These are phyloP conservation scores for Picus viridis DNA, from an alignment of 2,797 vertebrate species.

Conservation along the genomic window DNA sequence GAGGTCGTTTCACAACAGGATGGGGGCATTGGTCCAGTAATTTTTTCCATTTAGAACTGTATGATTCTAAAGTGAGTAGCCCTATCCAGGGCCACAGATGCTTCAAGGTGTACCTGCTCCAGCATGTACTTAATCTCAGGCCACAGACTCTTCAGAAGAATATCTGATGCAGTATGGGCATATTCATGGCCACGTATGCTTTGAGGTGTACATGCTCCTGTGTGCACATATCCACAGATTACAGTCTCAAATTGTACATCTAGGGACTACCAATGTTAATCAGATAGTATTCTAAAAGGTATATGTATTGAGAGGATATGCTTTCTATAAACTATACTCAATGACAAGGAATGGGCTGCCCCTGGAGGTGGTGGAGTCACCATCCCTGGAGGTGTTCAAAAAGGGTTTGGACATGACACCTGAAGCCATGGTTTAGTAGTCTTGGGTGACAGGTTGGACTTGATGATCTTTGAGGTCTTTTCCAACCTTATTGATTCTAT, in stretches of 20 bases:
- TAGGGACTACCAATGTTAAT: background rate
- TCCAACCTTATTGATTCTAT: too few species aligned
- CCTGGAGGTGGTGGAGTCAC: too few species aligned
- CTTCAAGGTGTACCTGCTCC: background rate
- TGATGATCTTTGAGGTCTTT: too few species aligned
- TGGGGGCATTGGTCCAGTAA: background rate
- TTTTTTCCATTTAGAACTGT: background rate
- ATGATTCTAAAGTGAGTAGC: background rate
- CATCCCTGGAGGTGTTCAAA: too few species aligned
- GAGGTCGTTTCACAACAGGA: background rate
- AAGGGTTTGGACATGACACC: too few species aligned
- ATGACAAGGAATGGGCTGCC: background rate
- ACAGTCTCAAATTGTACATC: background rate
- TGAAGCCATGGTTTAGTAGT: too few species aligned
- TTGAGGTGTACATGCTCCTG: background rate
- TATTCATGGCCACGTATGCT: rapidly evolving
- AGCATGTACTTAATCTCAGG: background rate
- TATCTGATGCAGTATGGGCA: background rate
- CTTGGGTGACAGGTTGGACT: too few species aligned
- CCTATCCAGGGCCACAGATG: too few species aligned
- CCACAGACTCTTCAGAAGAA: background rate
- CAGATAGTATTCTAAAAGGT: background rate
- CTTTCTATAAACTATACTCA: background rate
- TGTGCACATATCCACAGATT: background rate
- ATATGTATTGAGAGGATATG: background rate